Evolutionary conservation across 2,797 vertebrate species (phyloP).

Genomic region (Hemitrygon akajei): DNA sequence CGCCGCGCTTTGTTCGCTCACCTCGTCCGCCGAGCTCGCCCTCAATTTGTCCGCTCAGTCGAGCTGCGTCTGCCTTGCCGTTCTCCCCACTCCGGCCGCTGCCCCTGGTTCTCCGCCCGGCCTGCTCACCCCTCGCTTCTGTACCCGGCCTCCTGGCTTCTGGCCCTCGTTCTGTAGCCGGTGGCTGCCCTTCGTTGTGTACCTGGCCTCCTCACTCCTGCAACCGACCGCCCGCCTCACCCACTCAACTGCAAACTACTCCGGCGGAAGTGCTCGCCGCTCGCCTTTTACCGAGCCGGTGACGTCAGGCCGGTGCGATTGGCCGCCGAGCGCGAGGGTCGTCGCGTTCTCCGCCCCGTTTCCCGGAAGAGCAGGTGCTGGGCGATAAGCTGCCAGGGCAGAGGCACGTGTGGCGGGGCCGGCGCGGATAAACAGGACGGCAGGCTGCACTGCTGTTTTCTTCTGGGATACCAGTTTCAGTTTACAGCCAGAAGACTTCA

Average conservation of each 20-base stretch:
- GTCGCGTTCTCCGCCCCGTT: neutral
- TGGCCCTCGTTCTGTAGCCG: too few species aligned
- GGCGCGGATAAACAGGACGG: neutral
- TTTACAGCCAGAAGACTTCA: neutral
- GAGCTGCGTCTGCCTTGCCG: too few species aligned
- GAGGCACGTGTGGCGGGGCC: neutral
- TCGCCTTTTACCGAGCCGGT: neutral
- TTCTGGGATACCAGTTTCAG: neutral
- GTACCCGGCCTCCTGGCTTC: neutral
- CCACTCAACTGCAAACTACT: too few species aligned
- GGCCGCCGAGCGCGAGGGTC: neutral
- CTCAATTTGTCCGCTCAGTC: neutral
- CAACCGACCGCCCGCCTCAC: too few species aligned
- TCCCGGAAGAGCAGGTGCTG: constrained; percentile 25
- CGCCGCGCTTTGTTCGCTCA: neutral
- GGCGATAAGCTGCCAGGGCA: neutral
- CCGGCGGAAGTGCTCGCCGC: neutral
- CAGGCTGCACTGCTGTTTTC: too few species aligned
- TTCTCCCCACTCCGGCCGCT: too few species aligned
- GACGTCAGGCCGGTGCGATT: constrained; percentile 3
- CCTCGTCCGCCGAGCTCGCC: neutral
- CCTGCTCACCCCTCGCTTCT: too few species aligned
- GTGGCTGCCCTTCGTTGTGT: too few species aligned
- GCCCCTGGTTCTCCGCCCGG: too few species aligned
- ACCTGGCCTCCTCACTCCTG: too few species aligned